These are phyloP conservation scores for Idaea dimidiata DNA, from an alignment of 2,888 invertebrate species.

Conservation along the genomic window DNA sequence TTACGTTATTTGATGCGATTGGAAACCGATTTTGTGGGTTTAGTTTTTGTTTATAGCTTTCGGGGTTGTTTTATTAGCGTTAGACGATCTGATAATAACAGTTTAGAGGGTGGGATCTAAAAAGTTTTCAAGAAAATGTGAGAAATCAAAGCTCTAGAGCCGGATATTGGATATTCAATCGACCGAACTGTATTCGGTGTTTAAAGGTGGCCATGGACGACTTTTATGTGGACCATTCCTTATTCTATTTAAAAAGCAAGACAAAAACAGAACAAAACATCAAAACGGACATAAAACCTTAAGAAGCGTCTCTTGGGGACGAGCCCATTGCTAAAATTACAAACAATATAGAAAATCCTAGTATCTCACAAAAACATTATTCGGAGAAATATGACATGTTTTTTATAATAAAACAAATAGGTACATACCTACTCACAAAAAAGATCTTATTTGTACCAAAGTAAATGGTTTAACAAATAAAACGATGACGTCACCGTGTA, in stretches of 20 bases:
- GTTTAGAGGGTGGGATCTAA: neutral
- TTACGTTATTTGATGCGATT: neutral
- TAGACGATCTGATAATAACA: neutral
- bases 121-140: neutral
- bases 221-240: neutral
- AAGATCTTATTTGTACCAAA: neutral
- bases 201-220: neutral
- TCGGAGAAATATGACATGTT: no score
- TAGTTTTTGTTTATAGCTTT: constrained; percentile 1
- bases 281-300: no score
- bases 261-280: no score
- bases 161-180: neutral
- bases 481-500: constrained; percentile 4
- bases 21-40: neutral
- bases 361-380: no score
- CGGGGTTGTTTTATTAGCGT: neutral
- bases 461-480: constrained; percentile 11
- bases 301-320: no score
- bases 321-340: no score
- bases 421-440: no score
- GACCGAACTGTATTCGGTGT: neutral
- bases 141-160: neutral
- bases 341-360: no score
- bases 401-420: no score
- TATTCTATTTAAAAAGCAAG: no score